Base-by-base conservation (phyloP, 2,797 vertebrate species). In the Hyperoplus immaculatus region DNA sequence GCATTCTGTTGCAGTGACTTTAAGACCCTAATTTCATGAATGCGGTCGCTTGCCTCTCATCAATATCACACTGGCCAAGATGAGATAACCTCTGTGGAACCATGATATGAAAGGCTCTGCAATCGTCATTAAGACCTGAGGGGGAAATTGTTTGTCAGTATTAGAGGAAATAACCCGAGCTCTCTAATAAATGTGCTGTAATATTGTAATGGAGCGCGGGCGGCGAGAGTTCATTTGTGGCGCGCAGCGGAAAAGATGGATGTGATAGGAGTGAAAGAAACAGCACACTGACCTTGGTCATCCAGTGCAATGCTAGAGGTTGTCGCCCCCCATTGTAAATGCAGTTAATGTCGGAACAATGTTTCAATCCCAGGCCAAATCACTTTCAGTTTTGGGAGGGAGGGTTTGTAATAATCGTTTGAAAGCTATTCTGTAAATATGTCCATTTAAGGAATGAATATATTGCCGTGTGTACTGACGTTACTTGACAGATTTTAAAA, bases 81-180 rank as follows among this genome's bases (percentile, higher is more conserved):
- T 43, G 54, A 39, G 76, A 90, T 89, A 89, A 86, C 83, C 68
- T 77, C 74, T 81, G 75, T 83, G 72, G 61, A 88, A 84, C 84
- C 59, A 78, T 87, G 84, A 88, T 90, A 89, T 87, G 71, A 90
- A 92, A 91, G 84, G 77, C 85, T 90, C 58, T 69, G 83, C 89
- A 86, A 78, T 91, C 75, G 81, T 92, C 89, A 93, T 94, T 90
- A 91, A 81, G 84, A 82, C 61, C 84, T 82, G 57, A 75, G 85
- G 86, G 78, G 75, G 81, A 89, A 89, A 92, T 91, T 84, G 81
- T 91, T 92, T 88, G 77, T 85, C 81, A 89, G 64, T 77, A 75
- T 77, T 84, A 74, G 75, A 73, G 90, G 88, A 88, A 91, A 89
- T 90, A 90, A 87, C 80, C 73, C 46, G 49, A 73, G 81, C 77